Conservation (phyloP, 23 tunicate species). For the Diplosoma virens region DNA sequence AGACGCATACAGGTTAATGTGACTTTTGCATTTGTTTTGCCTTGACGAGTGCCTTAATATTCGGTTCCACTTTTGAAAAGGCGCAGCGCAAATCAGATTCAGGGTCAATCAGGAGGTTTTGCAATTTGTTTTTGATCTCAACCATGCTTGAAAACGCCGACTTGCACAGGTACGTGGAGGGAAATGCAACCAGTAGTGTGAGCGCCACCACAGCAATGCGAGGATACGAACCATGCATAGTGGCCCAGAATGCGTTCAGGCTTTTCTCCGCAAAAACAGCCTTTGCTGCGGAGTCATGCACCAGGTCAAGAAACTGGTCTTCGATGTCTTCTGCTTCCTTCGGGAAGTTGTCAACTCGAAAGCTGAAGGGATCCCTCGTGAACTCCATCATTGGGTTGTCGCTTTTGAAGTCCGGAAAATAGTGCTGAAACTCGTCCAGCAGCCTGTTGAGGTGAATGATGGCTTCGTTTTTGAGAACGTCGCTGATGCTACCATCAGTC, state of each 20-base stretch:
- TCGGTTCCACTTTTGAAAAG: background rate
- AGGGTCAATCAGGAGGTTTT: slow-evolving; percentile 13
- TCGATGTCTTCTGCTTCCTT: background rate
- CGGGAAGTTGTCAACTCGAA: slow-evolving; percentile 10
- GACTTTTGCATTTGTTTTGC: slow-evolving; percentile 15
- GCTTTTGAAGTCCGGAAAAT: background rate
- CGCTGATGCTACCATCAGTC: too few species aligned
- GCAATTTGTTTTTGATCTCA: background rate
- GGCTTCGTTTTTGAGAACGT: too few species aligned
- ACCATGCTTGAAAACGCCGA: slow-evolving; percentile 9
- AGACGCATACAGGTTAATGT: slow-evolving; percentile 13
- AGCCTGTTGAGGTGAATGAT: too few species aligned
- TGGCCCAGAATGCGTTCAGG: slow-evolving; percentile 12
- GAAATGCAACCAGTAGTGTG: slow-evolving; percentile 2
- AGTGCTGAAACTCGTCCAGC: too few species aligned
- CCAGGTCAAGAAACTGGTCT: slow-evolving; percentile 10
- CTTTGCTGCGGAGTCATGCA: too few species aligned
- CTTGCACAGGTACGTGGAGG: background rate
- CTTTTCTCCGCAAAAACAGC: slow-evolving; percentile 1
- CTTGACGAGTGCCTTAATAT: slow-evolving; percentile 14
- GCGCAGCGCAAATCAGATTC: background rate
- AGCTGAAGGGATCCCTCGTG: background rate
- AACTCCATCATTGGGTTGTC: background rate
- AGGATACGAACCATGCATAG: slow-evolving; percentile 4
- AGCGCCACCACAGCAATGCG: slow-evolving; percentile 17